These are phyloP conservation scores for Campylomormyrus tamandua DNA, from an alignment of 2,113 vertebrate genomes.

Conservation along the genomic window DNA sequence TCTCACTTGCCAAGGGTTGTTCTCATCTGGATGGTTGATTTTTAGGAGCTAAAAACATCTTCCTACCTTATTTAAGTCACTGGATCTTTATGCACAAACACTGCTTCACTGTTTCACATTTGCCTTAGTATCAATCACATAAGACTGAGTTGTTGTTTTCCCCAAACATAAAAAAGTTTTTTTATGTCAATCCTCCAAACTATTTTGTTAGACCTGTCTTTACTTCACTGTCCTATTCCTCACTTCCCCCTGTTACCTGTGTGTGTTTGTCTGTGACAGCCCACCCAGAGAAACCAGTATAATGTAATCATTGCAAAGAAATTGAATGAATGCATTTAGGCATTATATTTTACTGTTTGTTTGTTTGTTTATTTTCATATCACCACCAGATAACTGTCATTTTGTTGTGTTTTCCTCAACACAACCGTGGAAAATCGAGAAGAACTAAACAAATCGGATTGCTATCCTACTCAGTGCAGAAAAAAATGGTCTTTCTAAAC, in stretches of 20 bases:
- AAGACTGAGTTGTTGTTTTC: not conserved
- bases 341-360: not conserved
- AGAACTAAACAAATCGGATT: not conserved
- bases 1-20: not conserved
- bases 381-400: not conserved
- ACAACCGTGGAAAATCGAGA: not conserved
- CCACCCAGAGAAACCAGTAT: not conserved
- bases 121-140: not conserved
- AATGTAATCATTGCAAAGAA: not conserved
- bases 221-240: not conserved
- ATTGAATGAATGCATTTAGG: not conserved
- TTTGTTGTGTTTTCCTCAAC: not conserved
- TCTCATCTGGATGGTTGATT: not conserved
- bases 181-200: not conserved
- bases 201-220: not conserved
- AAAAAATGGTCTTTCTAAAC: not conserved
- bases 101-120: not conserved
- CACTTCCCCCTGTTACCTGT: not conserved
- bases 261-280: not conserved
- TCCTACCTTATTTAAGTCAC: not conserved
- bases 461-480: not conserved
- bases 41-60: not conserved
- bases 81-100: not conserved
- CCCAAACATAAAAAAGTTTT: not conserved
- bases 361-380: not conserved